Base-by-base conservation (phyloP, 2,113 vertebrate genomes). In the Catharus bicknelli region DNA sequence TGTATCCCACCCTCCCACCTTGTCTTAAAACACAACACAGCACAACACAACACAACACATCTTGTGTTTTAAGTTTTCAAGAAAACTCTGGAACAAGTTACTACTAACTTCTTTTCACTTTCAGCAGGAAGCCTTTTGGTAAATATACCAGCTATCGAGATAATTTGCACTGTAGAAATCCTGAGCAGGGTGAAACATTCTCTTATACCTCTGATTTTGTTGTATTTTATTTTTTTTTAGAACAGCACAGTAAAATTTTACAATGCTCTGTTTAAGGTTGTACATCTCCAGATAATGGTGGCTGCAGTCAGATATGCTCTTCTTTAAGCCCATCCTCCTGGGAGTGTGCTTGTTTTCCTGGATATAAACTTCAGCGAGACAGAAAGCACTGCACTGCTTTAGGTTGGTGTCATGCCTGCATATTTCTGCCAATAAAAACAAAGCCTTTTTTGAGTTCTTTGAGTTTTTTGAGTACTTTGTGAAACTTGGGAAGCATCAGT, bases 221-320 rank as follows among this genome's bases (percentile, higher is more conserved):
- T 86, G 55, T 70, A 16, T 48, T 50, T 85, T 36, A 34, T 69
- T 86, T 70, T 92, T 50, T 74, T 50, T 90, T 74, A 48, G 59
- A 93, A 87, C n/a, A 66, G 13, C 55, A 67, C 87, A 63, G 34
- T 83, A 88, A 83, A 72, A 55, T 72, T 83, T 86, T 94, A 90
- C 51, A 67, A 79, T 94, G 48, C 74, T 95, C 83, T 96, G 29
- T 95, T 97, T 76, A 96, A 99, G 99, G 99, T 51, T 99, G 99
- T 83, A 98, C 97, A 3, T 98, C 98, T 45, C 96, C 97, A 93
- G 99, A 99, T 93, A 98, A 98, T 45, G 99, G 99, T 27, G 98
- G 98, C 12, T 99, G 99, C 92, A 99, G 99, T 95, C 99, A 99
- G 91, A 97, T 98, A 80, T 99, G 99, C 82, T 95, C 96, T 55